These are phyloP conservation scores for Mactromeris polynyma DNA, from an alignment of 2,888 invertebrate species.

Conservation along the genomic window DNA sequence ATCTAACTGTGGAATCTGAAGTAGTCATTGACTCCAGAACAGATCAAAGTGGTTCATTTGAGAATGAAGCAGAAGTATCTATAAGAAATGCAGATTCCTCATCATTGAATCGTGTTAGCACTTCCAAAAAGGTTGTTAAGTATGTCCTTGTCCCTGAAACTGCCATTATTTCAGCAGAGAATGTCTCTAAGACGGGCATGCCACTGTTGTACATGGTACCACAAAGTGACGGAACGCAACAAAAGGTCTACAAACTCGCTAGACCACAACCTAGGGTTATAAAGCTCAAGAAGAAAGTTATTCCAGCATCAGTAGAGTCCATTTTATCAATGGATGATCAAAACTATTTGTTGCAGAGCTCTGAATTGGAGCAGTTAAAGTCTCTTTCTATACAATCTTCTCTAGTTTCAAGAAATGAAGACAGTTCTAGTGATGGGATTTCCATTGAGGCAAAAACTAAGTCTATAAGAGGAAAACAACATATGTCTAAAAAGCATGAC, in stretches of 20 bases:
- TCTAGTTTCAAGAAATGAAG: background rate
- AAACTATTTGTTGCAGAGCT: background rate
- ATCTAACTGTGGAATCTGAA: background rate
- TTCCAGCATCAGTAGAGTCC: background rate
- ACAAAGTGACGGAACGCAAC: background rate
- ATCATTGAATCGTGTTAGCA: background rate
- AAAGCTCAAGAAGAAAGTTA: background rate
- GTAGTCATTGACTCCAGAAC: background rate
- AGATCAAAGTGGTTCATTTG: background rate
- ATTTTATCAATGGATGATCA: background rate
- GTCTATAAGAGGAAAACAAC: conserved; percentile 1
- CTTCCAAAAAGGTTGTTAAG: conserved; percentile 11
- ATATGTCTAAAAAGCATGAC: conserved; percentile 32
- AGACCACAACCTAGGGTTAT: conserved; percentile 8
- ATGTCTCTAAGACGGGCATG: background rate
- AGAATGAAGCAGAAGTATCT: background rate
- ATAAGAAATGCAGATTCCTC: background rate
- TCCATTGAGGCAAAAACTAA: conserved; percentile 1
- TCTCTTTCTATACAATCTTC: background rate
- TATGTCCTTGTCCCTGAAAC: conserved; percentile 36
- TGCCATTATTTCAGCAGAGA: conserved; percentile 5
- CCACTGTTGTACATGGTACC: conserved; percentile 20
- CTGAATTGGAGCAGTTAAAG: background rate
- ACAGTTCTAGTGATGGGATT: background rate
- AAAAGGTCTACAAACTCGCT: background rate